These are phyloP conservation scores for Sesia apiformis DNA, from an alignment of 2,888 invertebrate species.

Conservation along the genomic window DNA sequence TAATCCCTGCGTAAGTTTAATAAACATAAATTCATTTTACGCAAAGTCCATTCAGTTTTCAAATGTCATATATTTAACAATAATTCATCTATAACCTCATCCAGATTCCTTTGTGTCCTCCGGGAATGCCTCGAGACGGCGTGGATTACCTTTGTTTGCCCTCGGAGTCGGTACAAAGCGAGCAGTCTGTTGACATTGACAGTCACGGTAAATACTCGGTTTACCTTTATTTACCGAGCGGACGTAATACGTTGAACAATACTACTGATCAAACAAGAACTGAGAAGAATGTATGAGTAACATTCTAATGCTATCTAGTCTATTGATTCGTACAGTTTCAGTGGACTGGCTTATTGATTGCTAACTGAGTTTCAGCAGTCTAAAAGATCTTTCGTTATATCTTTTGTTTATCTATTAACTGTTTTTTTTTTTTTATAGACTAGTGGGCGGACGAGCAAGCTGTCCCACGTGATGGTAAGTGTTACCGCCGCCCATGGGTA, in stretches of 20 bases:
- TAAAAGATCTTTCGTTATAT: background rate
- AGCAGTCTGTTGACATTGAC: constrained; percentile 63
- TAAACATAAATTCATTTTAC: too few species aligned
- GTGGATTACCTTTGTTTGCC: constrained; percentile 56
- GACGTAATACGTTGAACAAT: constrained; percentile 39
- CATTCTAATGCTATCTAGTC: background rate
- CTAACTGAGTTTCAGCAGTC: background rate
- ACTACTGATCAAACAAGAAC: constrained; percentile 26
- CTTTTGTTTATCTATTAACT: too few species aligned
- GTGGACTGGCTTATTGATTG: background rate
- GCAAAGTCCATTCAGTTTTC: background rate
- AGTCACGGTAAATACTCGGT: constrained; percentile 62
- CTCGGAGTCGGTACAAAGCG: constrained; percentile 55
- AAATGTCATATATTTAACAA: background rate
- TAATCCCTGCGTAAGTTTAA: too few species aligned
- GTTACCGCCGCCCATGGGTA: too few species aligned
- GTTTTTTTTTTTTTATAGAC: too few species aligned
- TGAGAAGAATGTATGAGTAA: constrained; percentile 3
- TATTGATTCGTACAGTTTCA: constrained; percentile 1
- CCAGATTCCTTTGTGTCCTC: constrained; percentile 3
- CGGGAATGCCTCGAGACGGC: constrained; percentile 15
- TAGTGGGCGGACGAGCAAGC: too few species aligned
- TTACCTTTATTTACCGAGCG: constrained; percentile 60
- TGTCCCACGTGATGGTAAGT: too few species aligned
- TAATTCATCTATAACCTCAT: background rate